Evolutionary conservation across 2,888 invertebrate genomes (phyloP), one percentile per base, ranked within the genome.

Genomic region (Acleris literana): DNA sequence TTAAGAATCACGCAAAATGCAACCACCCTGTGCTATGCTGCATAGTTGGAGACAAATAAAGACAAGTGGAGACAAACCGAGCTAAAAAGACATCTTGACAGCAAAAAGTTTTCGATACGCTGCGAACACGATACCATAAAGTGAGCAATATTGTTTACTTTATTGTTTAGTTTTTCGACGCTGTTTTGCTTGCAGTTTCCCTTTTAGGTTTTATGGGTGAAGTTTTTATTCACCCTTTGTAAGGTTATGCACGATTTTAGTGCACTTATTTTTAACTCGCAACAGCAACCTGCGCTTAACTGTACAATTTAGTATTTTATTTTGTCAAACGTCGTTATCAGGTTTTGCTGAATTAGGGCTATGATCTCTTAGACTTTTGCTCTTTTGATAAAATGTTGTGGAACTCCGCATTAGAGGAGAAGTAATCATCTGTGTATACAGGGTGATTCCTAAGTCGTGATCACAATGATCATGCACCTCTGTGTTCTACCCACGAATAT

Each of bases 111-210:
- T 48, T 59, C 64, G 54, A 64, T 60, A 64, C 59, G 64, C 54
- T 39, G 9, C 49, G 5, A 39, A 55, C 64, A 60, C 64, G 59
- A 55, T 55, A 64, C 54, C 43, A 48, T 48, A 59, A 64, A 60
- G 64, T 54, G 64, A 64, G 33, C 64, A 64, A 54, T 59, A 55
- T 64, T 64, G 64, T 64, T 60, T 59, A 59, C 59, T 59, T 59
- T 59, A 59, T 64, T 64, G 54, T 18, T 25, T 60, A 17, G 58
- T 33, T 58, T 64, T 59, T 56, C 55, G 39, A 48, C 6, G 55
- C 54, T 33, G 49, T 18, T 49, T 49, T 11, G 17, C 46, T 17
- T 46, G 29, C 54, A 54, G 20, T 55, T 54, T 20, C 39, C 39
- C 33, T 54, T 53, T 11, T 39, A 13, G 33, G 43, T 55, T 55